These are phyloP conservation scores for Lerema accius DNA, from an alignment of 1,140 invertebrate species.

Conservation along the genomic window DNA sequence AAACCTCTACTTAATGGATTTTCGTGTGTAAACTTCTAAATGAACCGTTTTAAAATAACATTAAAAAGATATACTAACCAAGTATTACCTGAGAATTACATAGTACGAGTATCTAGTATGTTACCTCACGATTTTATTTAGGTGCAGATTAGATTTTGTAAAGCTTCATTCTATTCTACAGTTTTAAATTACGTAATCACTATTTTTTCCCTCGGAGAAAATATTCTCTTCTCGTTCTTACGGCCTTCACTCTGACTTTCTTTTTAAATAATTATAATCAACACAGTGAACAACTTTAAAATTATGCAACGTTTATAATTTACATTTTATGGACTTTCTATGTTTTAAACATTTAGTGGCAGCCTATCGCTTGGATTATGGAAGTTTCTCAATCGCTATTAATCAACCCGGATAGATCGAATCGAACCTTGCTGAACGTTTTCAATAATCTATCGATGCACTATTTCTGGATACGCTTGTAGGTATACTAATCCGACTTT, in stretches of 20 bases:
- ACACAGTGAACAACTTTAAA: constrained; percentile 21
- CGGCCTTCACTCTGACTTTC: constrained; percentile 14
- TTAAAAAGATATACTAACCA: not conserved
- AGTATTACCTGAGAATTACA: not conserved
- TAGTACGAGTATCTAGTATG: not conserved
- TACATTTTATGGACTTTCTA: constrained; percentile 29
- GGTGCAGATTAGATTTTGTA: not conserved
- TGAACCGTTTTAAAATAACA: constrained; percentile 18
- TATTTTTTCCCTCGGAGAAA: constrained; percentile 19
- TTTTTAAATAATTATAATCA: constrained; percentile 28
- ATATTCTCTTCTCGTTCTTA: constrained; percentile 14
- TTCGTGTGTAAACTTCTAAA: constrained; percentile 9
- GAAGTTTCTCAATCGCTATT: not conserved
- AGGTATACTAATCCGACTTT: no score
- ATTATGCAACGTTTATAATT: constrained; percentile 23
- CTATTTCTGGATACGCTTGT: no score
- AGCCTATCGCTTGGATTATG: not conserved
- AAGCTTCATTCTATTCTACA: not conserved
- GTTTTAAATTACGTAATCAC: constrained; percentile 12
- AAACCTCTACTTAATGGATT: not conserved
- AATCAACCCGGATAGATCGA: no score
- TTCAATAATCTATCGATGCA: no score
- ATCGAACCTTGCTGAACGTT: no score
- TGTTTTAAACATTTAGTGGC: not conserved
- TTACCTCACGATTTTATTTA: not conserved